A percentile compares a stretch with the other conserved stretches of the same genome.
phyloP scores from a whole-genome alignment of 37 sponge, comb jelly and placozoan genomes.

The Oscarella lobularis region DNA sequence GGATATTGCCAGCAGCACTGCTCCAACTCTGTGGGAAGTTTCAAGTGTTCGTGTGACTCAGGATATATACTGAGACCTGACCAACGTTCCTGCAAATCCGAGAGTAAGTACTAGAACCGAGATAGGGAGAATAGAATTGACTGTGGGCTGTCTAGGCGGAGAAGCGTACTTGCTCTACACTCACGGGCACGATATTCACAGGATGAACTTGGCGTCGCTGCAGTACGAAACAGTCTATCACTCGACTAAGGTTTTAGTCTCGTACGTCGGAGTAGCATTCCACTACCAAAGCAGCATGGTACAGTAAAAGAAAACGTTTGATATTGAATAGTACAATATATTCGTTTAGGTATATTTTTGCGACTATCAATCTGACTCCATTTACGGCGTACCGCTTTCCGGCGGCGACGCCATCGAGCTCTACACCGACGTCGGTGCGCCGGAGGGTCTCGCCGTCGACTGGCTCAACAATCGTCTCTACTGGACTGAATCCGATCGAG shows the following conservation, averaged over 20 bases:
- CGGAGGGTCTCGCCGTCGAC: background rate
- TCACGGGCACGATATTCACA: background rate
- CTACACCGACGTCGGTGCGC: background rate
- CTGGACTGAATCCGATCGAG: background rate
- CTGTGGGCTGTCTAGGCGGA: background rate
- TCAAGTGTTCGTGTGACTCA: background rate
- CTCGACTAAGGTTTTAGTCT: background rate
- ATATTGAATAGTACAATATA: background rate
- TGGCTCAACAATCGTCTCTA: background rate
- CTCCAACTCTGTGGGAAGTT: background rate
- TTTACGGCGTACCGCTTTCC: background rate
- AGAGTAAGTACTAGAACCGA: background rate
- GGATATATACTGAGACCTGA: background rate
- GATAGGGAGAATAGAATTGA: too few species aligned
- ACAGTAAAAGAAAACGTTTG: background rate
- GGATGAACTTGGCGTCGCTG: background rate
- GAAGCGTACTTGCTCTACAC: background rate
- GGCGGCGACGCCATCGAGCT: background rate
- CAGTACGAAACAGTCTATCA: too few species aligned
- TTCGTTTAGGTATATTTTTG: background rate
- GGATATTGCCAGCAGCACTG: background rate
- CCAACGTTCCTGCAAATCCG: background rate
- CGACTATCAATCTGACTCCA: background rate
- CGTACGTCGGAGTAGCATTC: background rate
- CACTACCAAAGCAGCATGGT: background rate